These are phyloP conservation scores for Aphidius colemani DNA, from an alignment of 2,888 invertebrate species.

Conservation along the genomic window DNA sequence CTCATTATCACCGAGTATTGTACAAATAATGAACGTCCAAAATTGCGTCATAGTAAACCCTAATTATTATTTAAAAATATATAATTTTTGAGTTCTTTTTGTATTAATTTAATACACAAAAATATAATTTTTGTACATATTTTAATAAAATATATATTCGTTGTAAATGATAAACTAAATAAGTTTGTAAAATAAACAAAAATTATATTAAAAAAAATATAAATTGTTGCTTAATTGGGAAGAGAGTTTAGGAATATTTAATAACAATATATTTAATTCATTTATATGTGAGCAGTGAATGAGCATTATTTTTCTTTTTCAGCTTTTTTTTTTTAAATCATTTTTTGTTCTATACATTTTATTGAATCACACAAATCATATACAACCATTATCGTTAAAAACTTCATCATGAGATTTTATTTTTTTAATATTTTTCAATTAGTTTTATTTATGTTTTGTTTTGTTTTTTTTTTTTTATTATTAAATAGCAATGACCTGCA, in stretches of 20 bases:
- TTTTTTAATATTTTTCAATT: background rate
- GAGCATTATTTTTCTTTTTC: constrained; percentile 7
- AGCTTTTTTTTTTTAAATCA: background rate
- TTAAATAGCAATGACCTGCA: constrained; percentile 20
- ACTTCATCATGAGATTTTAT: no score
- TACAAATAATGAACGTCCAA: constrained; percentile 70
- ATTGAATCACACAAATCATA: no score
- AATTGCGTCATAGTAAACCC: constrained; percentile 74
- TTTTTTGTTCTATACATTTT: background rate
- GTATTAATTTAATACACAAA: no score
- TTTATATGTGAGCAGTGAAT: constrained; percentile 3
- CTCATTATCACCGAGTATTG: constrained; percentile 90
- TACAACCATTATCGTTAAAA: no score
- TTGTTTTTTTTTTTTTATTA: constrained; percentile 3
- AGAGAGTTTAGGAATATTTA: no score
- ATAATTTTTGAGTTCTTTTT: background rate
- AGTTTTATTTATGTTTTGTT: constrained; percentile 7
- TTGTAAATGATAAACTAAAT: no score
- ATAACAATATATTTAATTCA: background rate
- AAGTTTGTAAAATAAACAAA: no score
- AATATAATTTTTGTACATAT: no score
- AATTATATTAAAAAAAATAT: no score
- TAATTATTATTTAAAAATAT: constrained; percentile 52
- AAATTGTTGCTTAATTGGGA: no score
- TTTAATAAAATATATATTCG: no score